These are phyloP conservation scores for Lindbergichthys nudifrons DNA, from an alignment of 2,797 vertebrate species.

Conservation along the genomic window DNA sequence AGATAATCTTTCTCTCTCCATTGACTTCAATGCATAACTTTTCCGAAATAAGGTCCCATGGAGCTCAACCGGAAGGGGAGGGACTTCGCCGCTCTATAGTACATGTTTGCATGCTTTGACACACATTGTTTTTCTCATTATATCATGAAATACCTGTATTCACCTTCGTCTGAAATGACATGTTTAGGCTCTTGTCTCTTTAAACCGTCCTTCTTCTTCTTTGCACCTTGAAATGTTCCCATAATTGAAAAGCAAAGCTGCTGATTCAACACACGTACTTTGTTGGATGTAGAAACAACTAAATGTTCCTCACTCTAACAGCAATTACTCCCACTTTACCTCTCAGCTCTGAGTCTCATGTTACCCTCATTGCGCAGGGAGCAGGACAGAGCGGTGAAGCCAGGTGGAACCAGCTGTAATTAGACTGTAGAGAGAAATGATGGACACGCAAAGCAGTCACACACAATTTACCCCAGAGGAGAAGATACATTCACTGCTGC, in stretches of 20 bases:
- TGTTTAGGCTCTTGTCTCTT: too few species aligned
- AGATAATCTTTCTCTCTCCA: too few species aligned
- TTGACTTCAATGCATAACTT: too few species aligned
- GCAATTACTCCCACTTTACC: conserved; percentile 31
- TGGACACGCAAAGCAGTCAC: conserved; percentile 73
- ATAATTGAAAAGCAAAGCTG: conserved; percentile 18
- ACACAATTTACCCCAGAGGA: conserved; percentile 68
- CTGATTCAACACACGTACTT: background rate
- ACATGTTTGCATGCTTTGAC: background rate
- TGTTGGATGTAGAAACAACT: background rate
- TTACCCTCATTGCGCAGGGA: conserved; percentile 44
- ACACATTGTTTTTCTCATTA: background rate
- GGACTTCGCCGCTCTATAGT: too few species aligned
- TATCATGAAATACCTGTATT: background rate
- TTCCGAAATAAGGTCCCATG: too few species aligned
- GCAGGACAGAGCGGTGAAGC: conserved; percentile 54
- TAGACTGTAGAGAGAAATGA: conserved; percentile 72
- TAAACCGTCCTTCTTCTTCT: too few species aligned
- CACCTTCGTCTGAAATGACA: too few species aligned
- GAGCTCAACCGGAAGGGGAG: too few species aligned
- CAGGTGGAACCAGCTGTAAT: conserved; percentile 78
- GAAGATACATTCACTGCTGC: conserved; percentile 47
- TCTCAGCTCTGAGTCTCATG: conserved; percentile 10
- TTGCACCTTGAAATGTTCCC: background rate
- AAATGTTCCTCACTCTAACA: background rate